Conservation (phyloP, 2,888 invertebrate species). For the Ormyrus labotus region DNA sequence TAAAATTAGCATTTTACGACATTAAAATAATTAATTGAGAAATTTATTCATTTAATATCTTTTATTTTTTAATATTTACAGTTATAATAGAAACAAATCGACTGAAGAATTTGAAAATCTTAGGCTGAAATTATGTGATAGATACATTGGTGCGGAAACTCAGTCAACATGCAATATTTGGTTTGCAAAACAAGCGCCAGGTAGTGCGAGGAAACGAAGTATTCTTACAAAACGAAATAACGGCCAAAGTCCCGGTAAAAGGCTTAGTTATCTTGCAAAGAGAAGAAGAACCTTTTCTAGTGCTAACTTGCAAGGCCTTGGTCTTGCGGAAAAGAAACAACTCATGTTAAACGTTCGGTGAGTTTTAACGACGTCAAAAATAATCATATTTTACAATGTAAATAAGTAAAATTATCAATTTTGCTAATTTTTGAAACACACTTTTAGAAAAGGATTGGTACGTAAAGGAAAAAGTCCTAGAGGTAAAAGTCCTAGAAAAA, state of each 20-base stretch:
- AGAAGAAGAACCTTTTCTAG: constrained; percentile 87
- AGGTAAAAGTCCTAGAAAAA: constrained; percentile 77
- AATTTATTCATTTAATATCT: not conserved
- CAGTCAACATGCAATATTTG: constrained; percentile 82
- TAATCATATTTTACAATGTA: constrained; percentile 2
- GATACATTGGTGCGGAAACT: constrained; percentile 86
- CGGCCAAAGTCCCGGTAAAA: constrained; percentile 84
- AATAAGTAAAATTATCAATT: constrained; percentile 13
- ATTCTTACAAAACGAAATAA: constrained; percentile 78
- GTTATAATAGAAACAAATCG: constrained; percentile 83
- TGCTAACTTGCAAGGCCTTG: constrained; percentile 78
- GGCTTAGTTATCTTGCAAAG: constrained; percentile 86
- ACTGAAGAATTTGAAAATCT: constrained; percentile 85
- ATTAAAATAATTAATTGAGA: too few species aligned
- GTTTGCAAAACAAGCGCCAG: constrained; percentile 78
- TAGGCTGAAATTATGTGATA: constrained; percentile 81
- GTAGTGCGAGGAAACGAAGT: constrained; percentile 81
- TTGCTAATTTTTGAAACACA: not conserved
- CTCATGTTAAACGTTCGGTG: constrained; percentile 83
- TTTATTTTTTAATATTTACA: constrained; percentile 72
- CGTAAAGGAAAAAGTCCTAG: constrained; percentile 79
- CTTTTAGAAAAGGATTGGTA: constrained; percentile 67
- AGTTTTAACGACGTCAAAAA: constrained; percentile 56
- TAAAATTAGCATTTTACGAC: constrained; percentile 62
- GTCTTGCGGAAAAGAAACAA: constrained; percentile 75